A percentile compares a stretch with the other conserved stretches of the same genome.
These are phyloP conservation scores for Selenia dentaria DNA, from an alignment of 2,888 invertebrate genomes.

Conservation along the genomic window DNA sequence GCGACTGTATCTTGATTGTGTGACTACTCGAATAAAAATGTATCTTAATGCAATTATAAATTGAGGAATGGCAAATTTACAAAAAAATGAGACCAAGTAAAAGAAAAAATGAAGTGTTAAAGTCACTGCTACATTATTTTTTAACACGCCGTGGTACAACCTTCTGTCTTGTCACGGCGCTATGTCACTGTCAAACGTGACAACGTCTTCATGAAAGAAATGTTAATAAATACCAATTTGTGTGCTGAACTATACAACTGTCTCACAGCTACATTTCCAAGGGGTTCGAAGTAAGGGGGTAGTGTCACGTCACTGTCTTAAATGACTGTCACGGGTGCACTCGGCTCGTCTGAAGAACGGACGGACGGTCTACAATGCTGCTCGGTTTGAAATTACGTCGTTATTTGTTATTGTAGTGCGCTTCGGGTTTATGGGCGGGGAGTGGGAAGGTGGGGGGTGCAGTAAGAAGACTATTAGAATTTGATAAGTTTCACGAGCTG, in stretches of 20 bases:
- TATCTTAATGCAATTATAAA: no score
- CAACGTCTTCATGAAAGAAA: no score
- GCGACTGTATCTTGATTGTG: no score
- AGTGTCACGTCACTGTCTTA: conserved; percentile 81
- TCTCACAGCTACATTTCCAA: conserved; percentile 2
- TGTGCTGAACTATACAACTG: conserved; percentile 6
- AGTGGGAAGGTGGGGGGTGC: conserved; percentile 26
- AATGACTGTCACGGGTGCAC: conserved; percentile 83
- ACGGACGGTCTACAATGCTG: conserved; percentile 68
- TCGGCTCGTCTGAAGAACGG: conserved; percentile 73
- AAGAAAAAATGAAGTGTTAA: no score
- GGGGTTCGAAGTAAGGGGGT: conserved; percentile 36
- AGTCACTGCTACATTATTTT: no score
- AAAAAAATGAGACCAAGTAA: no score
- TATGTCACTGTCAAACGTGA: no score
- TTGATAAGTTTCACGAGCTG: conserved; percentile 22
- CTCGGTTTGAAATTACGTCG: conserved; percentile 69
- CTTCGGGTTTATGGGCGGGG: conserved; percentile 45
- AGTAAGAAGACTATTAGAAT: conserved; percentile 18
- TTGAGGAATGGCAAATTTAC: no score
- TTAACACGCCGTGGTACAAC: no score
- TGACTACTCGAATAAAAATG: no score
- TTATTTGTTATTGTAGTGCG: conserved; percentile 69
- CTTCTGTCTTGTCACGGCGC: no score
- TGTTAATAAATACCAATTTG: no score